Conservation (phyloP, 2,797 vertebrate species). For the Typhlichthys subterraneus region DNA sequence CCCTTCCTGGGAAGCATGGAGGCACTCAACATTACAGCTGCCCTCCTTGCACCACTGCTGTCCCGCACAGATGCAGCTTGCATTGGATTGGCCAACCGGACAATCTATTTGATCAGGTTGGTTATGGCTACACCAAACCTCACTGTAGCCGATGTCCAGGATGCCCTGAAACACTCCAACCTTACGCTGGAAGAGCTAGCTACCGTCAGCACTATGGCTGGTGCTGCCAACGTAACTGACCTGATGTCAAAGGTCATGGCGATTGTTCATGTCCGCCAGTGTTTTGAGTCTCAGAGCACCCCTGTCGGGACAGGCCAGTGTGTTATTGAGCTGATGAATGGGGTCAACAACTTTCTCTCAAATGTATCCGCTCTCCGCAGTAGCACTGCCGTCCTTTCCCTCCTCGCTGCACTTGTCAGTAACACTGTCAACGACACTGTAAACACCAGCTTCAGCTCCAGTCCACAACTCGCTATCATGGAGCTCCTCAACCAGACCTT, state of each 20-base stretch:
- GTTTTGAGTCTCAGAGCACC: constrained; percentile 55
- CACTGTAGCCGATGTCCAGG: constrained; percentile 53
- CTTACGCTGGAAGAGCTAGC: constrained; percentile 68
- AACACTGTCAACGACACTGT: constrained; percentile 38
- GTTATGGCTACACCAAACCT: constrained; percentile 48
- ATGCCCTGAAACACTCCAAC: constrained; percentile 64
- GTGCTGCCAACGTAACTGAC: constrained; percentile 41
- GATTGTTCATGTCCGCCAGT: constrained; percentile 47
- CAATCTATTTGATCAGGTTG: constrained; percentile 60
- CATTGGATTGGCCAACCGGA: constrained; percentile 47
- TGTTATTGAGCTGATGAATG: constrained; percentile 51
- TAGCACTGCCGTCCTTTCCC: constrained; percentile 50
- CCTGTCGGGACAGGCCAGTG: constrained; percentile 49
- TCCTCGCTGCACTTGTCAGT: constrained; percentile 53
- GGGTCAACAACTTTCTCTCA: constrained; percentile 50
- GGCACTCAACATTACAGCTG: constrained; percentile 42
- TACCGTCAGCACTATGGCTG: constrained; percentile 42
- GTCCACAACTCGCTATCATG: constrained; percentile 29
- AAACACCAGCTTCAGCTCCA: constrained; percentile 28
- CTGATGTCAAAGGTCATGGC: constrained; percentile 57
- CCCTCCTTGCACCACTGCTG: constrained; percentile 62
- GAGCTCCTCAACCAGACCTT: constrained; percentile 53
- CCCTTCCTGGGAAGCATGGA: constrained; percentile 15
- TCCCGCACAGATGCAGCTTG: constrained; percentile 37
- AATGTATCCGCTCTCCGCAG: constrained; percentile 45